phyloP scores from a whole-genome alignment of 2,113 vertebrate species.

The Theristicus caerulescens region DNA sequence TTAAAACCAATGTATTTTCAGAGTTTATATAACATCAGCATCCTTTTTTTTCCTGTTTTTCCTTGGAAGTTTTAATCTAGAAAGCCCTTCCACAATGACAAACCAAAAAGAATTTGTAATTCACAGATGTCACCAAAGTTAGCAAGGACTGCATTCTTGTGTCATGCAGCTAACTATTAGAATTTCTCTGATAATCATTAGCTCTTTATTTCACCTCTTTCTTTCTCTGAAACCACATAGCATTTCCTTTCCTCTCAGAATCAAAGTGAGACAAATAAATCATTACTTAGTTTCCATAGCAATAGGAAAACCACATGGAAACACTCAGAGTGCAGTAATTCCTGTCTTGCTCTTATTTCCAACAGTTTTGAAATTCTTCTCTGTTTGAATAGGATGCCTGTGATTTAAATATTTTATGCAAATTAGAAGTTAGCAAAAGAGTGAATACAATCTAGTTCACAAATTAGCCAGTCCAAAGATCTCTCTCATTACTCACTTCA shows the following conservation, averaged over 20 bases:
- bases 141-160: neutral
- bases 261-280: neutral
- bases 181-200: neutral
- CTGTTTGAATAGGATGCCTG: neutral
- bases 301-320: neutral
- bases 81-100: neutral
- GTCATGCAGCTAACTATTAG: neutral
- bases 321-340: neutral
- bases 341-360: neutral
- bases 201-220: neutral
- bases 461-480: neutral
- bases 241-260: neutral
- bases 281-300: neutral
- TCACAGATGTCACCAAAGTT: neutral
- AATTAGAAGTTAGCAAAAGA: neutral
- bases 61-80: neutral
- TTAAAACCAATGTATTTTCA: neutral
- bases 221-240: neutral
- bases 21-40: neutral
- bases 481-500: neutral
- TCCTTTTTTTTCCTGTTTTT: neutral
- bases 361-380: neutral
- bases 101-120: neutral
- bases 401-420: neutral
- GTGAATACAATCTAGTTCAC: neutral